Conservation (phyloP, 2,888 invertebrate species). For the Mycalesis mineus region DNA sequence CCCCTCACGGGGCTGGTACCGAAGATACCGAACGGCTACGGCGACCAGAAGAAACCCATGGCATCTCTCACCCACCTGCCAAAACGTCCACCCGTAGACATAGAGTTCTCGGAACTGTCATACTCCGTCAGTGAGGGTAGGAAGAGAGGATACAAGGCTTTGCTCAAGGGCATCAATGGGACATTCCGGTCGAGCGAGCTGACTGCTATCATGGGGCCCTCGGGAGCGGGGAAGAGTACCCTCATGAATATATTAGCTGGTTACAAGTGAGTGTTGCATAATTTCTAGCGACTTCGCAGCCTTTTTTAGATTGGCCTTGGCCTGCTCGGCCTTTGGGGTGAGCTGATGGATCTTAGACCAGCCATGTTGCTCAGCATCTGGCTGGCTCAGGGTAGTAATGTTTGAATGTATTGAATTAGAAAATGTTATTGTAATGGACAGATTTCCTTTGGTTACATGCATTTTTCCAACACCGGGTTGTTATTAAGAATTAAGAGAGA, state of each 20-base stretch:
- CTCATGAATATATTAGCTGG: constrained; percentile 93
- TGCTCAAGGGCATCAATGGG: constrained; percentile 92
- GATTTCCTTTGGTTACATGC: too few species aligned
- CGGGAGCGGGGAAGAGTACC: constrained; percentile 87
- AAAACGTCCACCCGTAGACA: constrained; percentile 91
- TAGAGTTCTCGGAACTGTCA: constrained; percentile 91
- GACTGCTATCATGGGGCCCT: constrained; percentile 97
- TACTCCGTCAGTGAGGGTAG: constrained; percentile 93
- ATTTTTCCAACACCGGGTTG: too few species aligned
- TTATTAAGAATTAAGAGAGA: too few species aligned
- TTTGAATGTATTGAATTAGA: too few species aligned
- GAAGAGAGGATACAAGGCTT: constrained; percentile 88
- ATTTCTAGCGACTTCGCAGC: too few species aligned
- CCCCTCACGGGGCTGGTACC: constrained; percentile 77
- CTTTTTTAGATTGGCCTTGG: too few species aligned
- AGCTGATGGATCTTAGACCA: too few species aligned
- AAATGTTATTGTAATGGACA: too few species aligned
- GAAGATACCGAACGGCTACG: constrained; percentile 85
- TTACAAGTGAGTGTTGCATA: constrained; percentile 85
- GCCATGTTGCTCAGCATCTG: too few species aligned
- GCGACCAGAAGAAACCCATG: constrained; percentile 85
- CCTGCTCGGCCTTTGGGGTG: too few species aligned
- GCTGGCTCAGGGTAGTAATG: too few species aligned
- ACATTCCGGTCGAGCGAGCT: constrained; percentile 93
- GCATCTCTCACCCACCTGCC: constrained; percentile 89